phyloP scores from a whole-genome alignment of 2,797 vertebrate genomes.

The Spinibarbus caldwelli region DNA sequence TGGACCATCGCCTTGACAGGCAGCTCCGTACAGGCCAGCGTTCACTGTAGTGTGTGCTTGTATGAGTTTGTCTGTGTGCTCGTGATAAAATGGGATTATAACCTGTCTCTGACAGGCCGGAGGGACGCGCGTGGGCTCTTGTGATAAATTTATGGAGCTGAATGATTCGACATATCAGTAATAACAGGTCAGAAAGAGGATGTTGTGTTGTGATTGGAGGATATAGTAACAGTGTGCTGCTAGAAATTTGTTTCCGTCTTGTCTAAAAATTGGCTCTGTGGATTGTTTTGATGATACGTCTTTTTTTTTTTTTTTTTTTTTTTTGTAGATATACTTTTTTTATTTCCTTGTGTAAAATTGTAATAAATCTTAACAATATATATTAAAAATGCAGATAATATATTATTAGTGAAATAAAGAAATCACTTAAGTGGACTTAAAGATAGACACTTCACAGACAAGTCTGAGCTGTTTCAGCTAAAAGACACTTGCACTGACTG shows the following conservation, averaged over 20 bases:
- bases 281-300: no score
- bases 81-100: constrained; percentile 55
- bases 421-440: no score
- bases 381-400: no score
- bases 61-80: constrained; percentile 24
- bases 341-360: no score
- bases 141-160: constrained; percentile 33
- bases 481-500: no score
- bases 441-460: no score
- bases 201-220: not conserved
- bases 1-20: constrained; percentile 50
- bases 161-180: constrained; percentile 32
- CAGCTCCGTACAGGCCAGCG: constrained; percentile 10
- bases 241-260: not conserved
- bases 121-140: constrained; percentile 7
- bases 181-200: constrained; percentile 15
- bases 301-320: no score
- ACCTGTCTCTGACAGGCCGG: constrained; percentile 11
- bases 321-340: no score
- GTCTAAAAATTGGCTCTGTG: not conserved
- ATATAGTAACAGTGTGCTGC: not conserved
- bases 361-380: no score
- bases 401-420: no score
- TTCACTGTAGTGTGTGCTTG: constrained; percentile 17
- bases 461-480: no score